Evolutionary conservation across 2,797 vertebrate genomes (phyloP), one percentile per base, ranked within the genome.

Genomic region (Paratrypauchen microcephalus): DNA sequence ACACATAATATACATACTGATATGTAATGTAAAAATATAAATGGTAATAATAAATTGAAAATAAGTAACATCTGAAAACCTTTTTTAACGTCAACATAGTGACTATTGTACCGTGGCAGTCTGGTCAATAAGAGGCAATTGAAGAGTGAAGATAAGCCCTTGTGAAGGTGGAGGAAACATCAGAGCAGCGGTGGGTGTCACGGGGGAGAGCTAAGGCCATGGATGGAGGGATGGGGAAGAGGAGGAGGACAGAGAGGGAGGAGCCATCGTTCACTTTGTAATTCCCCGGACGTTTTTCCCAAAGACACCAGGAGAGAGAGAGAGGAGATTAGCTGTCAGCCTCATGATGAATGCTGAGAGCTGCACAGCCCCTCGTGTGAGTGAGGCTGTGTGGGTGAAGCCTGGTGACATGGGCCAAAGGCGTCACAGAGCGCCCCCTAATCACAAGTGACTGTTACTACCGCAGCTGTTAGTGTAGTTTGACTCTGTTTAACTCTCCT

Each of bases 341-440:
- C 82, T 74, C 66, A 87, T 94, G 93, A 93, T 92, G 92, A 93
- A 94, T 93, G 90, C 86, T 69, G 86, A 87, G 86, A 88, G 75
- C 79, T 86, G 85, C 83, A 86, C 61, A 1, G 62, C 74, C 9
- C 61, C 70, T 76, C 78, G 80, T 74, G 74, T 79, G 82, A 66
- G 68, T 66, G 68, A 36, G 54, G 62, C 63, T 61, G 75, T 66
- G 66, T 64, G 71, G 56, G 74, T 73, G 72, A 68, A 36, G 75
- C 73, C 61, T 73, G 71, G 41, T 79, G 83, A 84, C 82, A 88
- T 76, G 77, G 87, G 86, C 84, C 84, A 81, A 77, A 68, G 58
- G 80, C 59, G 39, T 84, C 77, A 77, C 60, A 80, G 73, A 67
- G 39, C 78, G 67, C 73, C 84, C 74, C 77, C 79, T 84, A 92